These are phyloP conservation scores for Potamilus streckersoni DNA, from an alignment of 1,140 invertebrate genomes.

Conservation along the genomic window DNA sequence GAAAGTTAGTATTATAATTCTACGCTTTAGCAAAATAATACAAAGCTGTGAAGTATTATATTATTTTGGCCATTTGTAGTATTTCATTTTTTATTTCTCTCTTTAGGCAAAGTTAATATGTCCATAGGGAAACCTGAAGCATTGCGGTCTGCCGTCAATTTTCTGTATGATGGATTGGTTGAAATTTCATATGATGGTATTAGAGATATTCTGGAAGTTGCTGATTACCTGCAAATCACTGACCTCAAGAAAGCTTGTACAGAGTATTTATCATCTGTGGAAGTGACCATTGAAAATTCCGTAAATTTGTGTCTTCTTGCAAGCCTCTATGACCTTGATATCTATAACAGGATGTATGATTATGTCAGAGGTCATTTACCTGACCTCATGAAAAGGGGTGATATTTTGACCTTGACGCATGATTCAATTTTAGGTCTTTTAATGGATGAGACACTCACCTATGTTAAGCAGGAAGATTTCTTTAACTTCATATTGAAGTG, in stretches of 20 bases:
- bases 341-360: constrained; percentile 42
- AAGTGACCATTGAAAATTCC: constrained; percentile 48
- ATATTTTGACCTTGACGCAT: constrained; percentile 44
- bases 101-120: constrained; percentile 46
- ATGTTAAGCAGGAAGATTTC: constrained; percentile 44
- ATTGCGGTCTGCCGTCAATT: constrained; percentile 47
- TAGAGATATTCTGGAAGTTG: constrained; percentile 48
- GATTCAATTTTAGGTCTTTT: constrained; percentile 49
- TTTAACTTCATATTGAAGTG: constrained; percentile 52
- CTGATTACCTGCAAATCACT: constrained; percentile 56
- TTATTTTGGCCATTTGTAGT: no score
- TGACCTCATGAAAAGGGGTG: constrained; percentile 42
- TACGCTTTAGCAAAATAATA: no score
- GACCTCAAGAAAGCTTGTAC: constrained; percentile 47
- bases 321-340: constrained; percentile 52
- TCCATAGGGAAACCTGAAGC: constrained; percentile 40
- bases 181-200: constrained; percentile 37
- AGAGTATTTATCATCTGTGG: constrained; percentile 35
- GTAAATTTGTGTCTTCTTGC: constrained; percentile 49
- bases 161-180: constrained; percentile 46
- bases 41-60: no score
- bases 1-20: no score
- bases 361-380: constrained; percentile 48
- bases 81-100: constrained; percentile 8
- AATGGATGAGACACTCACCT: constrained; percentile 43